These are phyloP conservation scores for Orchesellides sinensis DNA, from an alignment of 2,888 invertebrate genomes.

Conservation along the genomic window DNA sequence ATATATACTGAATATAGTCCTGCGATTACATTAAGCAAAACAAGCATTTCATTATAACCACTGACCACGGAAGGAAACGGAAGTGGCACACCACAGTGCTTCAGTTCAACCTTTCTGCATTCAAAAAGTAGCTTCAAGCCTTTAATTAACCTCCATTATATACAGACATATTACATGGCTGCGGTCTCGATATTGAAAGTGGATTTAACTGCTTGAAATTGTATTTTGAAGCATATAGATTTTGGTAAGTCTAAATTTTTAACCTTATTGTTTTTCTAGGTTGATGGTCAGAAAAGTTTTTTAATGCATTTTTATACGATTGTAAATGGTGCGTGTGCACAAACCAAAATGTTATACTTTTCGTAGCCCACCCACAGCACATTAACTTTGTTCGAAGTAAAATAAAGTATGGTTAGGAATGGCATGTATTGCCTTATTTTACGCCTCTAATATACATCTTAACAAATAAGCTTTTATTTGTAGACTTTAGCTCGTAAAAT, in stretches of 20 bases:
- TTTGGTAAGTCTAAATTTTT: constrained; percentile 19
- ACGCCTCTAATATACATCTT: too few species aligned
- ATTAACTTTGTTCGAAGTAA: too few species aligned
- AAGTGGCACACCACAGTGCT: too few species aligned
- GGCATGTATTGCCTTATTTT: background rate
- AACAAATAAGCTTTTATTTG: background rate
- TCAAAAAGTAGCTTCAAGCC: constrained; percentile 6
- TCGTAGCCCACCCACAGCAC: constrained; percentile 16
- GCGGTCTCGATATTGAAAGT: constrained; percentile 13
- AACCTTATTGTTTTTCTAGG: constrained; percentile 55
- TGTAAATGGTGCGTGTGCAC: constrained; percentile 53
- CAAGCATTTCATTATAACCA: background rate
- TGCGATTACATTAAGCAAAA: background rate
- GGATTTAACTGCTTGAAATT: background rate
- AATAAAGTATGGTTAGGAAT: background rate
- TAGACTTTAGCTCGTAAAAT: background rate
- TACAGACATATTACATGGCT: constrained; percentile 15
- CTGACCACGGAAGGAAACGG: constrained; percentile 43
- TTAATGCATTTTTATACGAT: constrained; percentile 9
- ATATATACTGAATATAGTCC: background rate
- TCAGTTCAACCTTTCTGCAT: too few species aligned
- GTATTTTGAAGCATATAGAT: too few species aligned
- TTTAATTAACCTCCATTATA: constrained; percentile 34
- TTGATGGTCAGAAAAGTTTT: constrained; percentile 35
- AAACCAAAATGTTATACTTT: constrained; percentile 45